These are phyloP conservation scores for Clarias laeviceps DNA, from an alignment of 2,797 vertebrate species.

Conservation along the genomic window DNA sequence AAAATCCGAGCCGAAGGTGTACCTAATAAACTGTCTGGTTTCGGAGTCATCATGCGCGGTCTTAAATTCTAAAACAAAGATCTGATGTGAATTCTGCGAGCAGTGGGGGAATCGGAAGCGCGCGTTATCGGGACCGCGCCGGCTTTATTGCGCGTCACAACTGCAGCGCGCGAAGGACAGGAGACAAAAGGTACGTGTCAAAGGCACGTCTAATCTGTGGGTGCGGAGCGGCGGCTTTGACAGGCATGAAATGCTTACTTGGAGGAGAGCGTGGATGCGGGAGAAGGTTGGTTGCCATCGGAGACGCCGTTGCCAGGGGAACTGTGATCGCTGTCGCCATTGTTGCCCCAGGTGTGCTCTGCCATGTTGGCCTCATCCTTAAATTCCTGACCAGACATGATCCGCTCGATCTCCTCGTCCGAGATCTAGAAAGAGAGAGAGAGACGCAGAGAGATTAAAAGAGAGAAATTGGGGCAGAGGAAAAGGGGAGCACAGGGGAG, in stretches of 20 bases:
- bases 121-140: neutral
- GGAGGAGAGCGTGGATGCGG: slow-evolving; percentile 93
- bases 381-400: slow-evolving; percentile 99
- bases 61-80: neutral
- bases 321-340: slow-evolving; percentile 96
- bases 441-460: neutral
- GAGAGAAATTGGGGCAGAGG: neutral
- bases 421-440: slow-evolving; percentile 82
- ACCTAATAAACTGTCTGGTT: neutral
- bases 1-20: neutral
- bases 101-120: neutral
- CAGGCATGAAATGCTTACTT: slow-evolving; percentile 79
- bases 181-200: neutral
- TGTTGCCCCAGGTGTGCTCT: slow-evolving; percentile 92
- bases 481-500: neutral
- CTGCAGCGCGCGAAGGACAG: neutral
- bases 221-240: neutral
- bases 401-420: slow-evolving; percentile 97
- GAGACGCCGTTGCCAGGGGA: slow-evolving; percentile 94
- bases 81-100: neutral
- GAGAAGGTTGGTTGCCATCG: slow-evolving; percentile 97
- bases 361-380: slow-evolving; percentile 90
- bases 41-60: neutral
- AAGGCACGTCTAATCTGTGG: neutral
- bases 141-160: neutral